phyloP scores from a whole-genome alignment of 2,888 invertebrate genomes.

The Athalia circularis region DNA sequence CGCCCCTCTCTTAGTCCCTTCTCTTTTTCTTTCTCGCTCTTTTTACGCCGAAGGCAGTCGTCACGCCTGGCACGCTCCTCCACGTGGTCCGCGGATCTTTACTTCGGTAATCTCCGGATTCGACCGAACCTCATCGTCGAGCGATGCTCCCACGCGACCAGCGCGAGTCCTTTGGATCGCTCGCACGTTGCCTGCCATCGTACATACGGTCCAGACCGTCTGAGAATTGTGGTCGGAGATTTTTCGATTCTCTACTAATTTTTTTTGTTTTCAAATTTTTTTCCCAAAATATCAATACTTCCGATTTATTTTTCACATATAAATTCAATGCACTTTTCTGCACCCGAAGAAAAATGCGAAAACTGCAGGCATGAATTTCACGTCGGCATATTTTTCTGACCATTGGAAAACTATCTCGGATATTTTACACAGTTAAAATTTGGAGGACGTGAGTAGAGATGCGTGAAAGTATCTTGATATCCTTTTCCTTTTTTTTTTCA shows the following conservation, averaged over 20 bases:
- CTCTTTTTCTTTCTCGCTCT: constrained; percentile 45
- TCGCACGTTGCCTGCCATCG: constrained; percentile 50
- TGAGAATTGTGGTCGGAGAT: constrained; percentile 9
- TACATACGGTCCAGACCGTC: constrained; percentile 39
- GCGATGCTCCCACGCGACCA: constrained; percentile 70
- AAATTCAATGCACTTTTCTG: background rate
- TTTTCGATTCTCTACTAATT: background rate
- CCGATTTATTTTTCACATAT: background rate
- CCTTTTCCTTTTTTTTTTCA: background rate
- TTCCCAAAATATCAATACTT: too few relatives aligned
- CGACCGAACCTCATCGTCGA: constrained; percentile 61
- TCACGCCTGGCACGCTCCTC: constrained; percentile 72
- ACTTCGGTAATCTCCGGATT: constrained; percentile 60
- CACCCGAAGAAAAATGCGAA: too few relatives aligned
- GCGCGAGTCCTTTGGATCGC: constrained; percentile 55
- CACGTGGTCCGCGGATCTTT: constrained; percentile 68
- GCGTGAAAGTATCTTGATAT: too few relatives aligned
- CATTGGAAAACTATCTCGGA: background rate
- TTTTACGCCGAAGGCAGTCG: constrained; percentile 58
- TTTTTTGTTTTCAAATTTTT: background rate
- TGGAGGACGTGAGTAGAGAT: background rate
- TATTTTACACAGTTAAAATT: background rate
- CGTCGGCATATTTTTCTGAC: too few relatives aligned
- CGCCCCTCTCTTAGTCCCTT: background rate
- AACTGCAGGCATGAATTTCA: background rate